Conservation (phyloP, 1,140 invertebrate species). For the Colletes latitarsis region DNA sequence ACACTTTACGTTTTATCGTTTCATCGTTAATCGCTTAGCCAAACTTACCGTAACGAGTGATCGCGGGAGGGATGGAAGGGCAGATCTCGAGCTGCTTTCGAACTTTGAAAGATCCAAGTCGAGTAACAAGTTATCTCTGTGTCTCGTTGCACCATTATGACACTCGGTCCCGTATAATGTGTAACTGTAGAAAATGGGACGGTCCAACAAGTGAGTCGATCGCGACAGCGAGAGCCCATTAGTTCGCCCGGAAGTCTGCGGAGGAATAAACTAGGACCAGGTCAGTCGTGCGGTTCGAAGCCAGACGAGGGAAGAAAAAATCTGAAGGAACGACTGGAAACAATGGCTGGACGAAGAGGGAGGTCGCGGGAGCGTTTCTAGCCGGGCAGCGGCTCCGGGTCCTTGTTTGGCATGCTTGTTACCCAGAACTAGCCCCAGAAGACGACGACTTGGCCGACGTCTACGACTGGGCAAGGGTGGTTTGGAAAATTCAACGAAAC, state of each 20-base stretch:
- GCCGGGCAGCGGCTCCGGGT: slow-evolving; percentile 15
- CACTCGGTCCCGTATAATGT: too few relatives aligned
- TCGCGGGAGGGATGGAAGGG: too few relatives aligned
- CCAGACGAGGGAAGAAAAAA: too few relatives aligned
- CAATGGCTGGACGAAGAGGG: not conserved
- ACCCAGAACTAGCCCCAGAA: slow-evolving; percentile 44
- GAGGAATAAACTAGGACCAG: not conserved
- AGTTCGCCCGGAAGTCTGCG: too few relatives aligned
- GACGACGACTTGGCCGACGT: slow-evolving; percentile 38
- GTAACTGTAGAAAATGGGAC: too few relatives aligned
- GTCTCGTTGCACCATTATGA: too few relatives aligned
- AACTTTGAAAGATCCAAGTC: not conserved
- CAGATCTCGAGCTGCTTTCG: not conserved
- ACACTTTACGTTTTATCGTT: slow-evolving; percentile 33
- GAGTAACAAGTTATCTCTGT: not conserved
- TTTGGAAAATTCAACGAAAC: slow-evolving; percentile 68
- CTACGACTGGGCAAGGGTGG: slow-evolving; percentile 38
- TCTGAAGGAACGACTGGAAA: too few relatives aligned
- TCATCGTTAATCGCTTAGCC: slow-evolving; percentile 13
- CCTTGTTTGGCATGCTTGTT: slow-evolving; percentile 48
- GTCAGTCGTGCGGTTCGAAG: too few relatives aligned
- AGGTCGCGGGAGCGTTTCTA: slow-evolving; percentile 2
- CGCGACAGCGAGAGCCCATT: too few relatives aligned
- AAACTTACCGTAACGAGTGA: too few relatives aligned
- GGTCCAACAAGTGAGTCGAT: too few relatives aligned